Evolutionary conservation across 2,113 vertebrate genomes (phyloP), one percentile per base, ranked within the genome.

Genomic region (Dissostichus mawsoni): DNA sequence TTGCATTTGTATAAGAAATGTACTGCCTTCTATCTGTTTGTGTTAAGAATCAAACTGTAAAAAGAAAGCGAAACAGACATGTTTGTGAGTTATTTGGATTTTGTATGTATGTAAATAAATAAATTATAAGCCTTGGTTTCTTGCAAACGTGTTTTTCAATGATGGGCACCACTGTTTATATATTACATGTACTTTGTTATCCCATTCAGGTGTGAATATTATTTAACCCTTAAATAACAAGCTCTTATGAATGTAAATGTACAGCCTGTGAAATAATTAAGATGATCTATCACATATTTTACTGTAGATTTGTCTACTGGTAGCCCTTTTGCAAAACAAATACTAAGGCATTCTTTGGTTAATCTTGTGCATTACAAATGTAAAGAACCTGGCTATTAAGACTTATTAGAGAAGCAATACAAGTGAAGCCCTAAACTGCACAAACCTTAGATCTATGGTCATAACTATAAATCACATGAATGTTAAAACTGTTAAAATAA

Each of bases 81-180:
- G 86, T 95, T 91, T 87, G 92, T 92, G 90, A 93, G 88, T 92
- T 81, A 68, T 90, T 90, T 93, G 87, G 92, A 91, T 93, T 95
- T 95, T 95, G 92, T 95, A 95, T 95, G 94, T 93, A 94, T 95
- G 94, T 94, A 95, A 93, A 95, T 95, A 94, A 95, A 95, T 89
- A 93, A 92, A 91, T 94, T 92, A 94, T 93, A 90, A 92, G 87
- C 94, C 92, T 93, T 90, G 74, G 53, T 80, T 83, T 7, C 12
- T 48, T 23, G 63, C 44, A 16, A 56, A 17, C 76, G 57, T 53
- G 23, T 70, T 14, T 33, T 13, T 48, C 47, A 48, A 13, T 12
- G 47, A 48, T 13, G 47, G 47, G 12, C 47, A 48, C 47, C 47
- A 48, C 47, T 48, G 47, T 13, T 47, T 8, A 48, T 36, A 41